Evolutionary conservation across 2,113 vertebrate species (phyloP).

Genomic region (Coptodon rendalli): DNA sequence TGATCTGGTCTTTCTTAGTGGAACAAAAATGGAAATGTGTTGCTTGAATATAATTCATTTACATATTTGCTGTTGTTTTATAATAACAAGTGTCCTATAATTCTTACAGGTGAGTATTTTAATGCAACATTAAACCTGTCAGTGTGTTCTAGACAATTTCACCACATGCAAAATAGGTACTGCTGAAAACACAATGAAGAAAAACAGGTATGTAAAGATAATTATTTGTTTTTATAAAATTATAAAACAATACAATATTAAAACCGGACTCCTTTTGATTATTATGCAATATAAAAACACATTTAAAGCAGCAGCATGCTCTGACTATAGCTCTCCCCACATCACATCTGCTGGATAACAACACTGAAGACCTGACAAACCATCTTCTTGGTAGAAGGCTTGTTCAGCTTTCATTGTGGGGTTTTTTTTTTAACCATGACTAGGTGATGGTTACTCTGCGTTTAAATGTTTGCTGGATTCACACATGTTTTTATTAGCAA

Average conservation of each 20-base stretch:
- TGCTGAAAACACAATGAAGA: not conserved
- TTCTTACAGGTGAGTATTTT: not conserved
- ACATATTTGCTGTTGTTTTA: not conserved
- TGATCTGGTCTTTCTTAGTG: not conserved
- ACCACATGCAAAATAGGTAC: not conserved
- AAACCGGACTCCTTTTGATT: not conserved
- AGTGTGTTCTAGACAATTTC: not conserved
- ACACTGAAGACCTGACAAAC: not conserved
- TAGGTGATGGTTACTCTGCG: not conserved
- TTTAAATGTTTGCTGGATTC: not conserved
- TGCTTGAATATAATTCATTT: not conserved
- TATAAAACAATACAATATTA: not conserved
- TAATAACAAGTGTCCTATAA: not conserved
- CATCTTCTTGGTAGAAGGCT: not conserved
- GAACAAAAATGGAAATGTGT: not conserved
- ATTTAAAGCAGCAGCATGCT: not conserved
- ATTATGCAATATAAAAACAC: not conserved
- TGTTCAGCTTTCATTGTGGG: not conserved
- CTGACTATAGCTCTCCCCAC: not conserved
- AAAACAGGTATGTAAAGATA: not conserved
- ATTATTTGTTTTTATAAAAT: not conserved
- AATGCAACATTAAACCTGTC: not conserved
- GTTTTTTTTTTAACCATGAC: rapidly evolving
- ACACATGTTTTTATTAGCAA: not conserved
- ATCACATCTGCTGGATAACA: not conserved